These are phyloP conservation scores for Urocitellus parryii DNA, from an alignment of 2,113 vertebrate genomes.

Conservation along the genomic window DNA sequence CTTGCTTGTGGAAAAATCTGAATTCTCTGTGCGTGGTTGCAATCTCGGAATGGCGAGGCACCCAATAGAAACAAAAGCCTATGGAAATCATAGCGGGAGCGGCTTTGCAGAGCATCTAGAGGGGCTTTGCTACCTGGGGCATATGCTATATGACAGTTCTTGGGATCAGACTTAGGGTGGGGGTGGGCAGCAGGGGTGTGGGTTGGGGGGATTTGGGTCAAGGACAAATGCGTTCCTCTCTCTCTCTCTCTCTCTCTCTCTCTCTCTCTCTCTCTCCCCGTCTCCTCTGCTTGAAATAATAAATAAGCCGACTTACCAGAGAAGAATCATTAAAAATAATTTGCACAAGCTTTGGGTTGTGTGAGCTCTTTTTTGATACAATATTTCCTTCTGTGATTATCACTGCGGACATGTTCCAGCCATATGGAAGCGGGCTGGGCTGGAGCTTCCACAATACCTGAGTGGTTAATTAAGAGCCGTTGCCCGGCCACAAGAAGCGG, in stretches of 20 bases:
- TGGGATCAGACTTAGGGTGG: constrained; percentile 80
- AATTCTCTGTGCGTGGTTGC: neutral
- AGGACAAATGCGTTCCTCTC: constrained; percentile 84
- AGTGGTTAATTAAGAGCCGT: constrained; percentile 99
- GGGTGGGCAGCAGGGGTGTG: constrained; percentile 75
- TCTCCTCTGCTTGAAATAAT: constrained; percentile 90
- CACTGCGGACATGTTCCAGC: constrained; percentile 93
- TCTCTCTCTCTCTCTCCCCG: constrained; percentile 79
- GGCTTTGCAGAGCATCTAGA: constrained; percentile 71
- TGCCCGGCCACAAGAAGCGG: constrained; percentile 96
- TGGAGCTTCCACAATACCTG: constrained; percentile 95
- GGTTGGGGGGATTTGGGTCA: constrained; percentile 80
- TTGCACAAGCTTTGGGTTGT: constrained; percentile 94
- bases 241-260: constrained; percentile 80
- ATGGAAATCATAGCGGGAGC: constrained; percentile 72
- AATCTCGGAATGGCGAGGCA: neutral
- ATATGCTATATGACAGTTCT: constrained; percentile 67
- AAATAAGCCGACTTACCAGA: constrained; percentile 92
- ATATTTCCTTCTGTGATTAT: constrained; percentile 95
- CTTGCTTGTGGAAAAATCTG: constrained; percentile 69
- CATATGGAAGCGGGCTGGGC: constrained; percentile 96
- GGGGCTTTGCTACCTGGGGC: constrained; percentile 79
- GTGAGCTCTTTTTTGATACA: constrained; percentile 92
- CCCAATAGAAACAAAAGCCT: constrained; percentile 85
- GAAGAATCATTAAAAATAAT: constrained; percentile 99